Evolutionary conservation across 2,113 vertebrate species (phyloP).

Genomic region (Rhinogobius similis): DNA sequence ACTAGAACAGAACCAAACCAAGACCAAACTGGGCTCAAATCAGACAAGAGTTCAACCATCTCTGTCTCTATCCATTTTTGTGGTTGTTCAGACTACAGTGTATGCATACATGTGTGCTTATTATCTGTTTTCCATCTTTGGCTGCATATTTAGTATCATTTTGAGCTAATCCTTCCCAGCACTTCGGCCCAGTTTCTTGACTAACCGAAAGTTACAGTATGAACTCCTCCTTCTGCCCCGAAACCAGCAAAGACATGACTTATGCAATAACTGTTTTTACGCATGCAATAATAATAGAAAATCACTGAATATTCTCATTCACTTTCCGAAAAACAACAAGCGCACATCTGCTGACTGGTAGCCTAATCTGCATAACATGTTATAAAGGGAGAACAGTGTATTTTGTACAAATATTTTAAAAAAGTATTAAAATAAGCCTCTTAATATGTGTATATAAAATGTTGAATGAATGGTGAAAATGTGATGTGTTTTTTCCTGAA

Average conservation of each 20-base stretch:
- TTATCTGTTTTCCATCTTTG: slow-evolving; percentile 21
- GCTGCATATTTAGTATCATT: slow-evolving; percentile 63
- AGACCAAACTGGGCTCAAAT: too few species aligned
- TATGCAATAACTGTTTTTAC: slow-evolving; percentile 71
- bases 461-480: slow-evolving; percentile 69
- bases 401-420: slow-evolving; percentile 79
- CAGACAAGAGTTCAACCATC: not conserved
- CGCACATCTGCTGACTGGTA: slow-evolving; percentile 60
- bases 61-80: not conserved
- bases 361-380: slow-evolving; percentile 51
- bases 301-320: slow-evolving; percentile 31
- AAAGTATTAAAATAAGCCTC: slow-evolving; percentile 73
- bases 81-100: not conserved
- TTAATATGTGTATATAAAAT: slow-evolving; percentile 72
- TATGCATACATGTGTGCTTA: not conserved
- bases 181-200: slow-evolving; percentile 31
- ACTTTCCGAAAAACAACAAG: slow-evolving; percentile 48
- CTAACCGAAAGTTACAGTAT: slow-evolving; percentile 30
- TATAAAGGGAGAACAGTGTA: slow-evolving; percentile 75
- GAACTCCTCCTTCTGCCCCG: slow-evolving; percentile 15
- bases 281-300: slow-evolving; percentile 64
- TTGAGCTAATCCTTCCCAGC: slow-evolving; percentile 51
- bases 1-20: too few species aligned
- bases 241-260: slow-evolving; percentile 54
- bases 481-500: slow-evolving; percentile 60